A percentile compares a stretch with the other conserved stretches of the same genome.
Evolutionary conservation across 2,888 invertebrate species (phyloP).

Genomic region (Thyatira batis): DNA sequence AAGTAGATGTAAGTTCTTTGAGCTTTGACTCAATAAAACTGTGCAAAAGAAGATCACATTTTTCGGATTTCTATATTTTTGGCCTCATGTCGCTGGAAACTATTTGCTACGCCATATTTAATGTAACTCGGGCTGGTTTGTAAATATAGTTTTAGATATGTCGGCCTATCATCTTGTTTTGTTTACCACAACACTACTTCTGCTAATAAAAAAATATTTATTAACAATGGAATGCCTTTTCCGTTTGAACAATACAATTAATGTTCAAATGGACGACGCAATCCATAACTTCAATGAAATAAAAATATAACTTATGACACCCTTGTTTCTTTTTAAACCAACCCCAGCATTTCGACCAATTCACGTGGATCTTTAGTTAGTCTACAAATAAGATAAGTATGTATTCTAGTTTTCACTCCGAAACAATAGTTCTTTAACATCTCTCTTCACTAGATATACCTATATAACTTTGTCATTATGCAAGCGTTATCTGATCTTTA

Average conservation of each 20-base stretch:
- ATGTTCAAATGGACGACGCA: constrained; percentile 76
- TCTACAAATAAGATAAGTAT: no score
- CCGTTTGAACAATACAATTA: constrained; percentile 62
- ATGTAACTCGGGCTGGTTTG: constrained; percentile 53
- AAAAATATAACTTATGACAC: constrained; percentile 30
- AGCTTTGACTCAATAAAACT: background rate
- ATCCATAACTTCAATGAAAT: constrained; percentile 65
- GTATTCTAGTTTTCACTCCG: no score
- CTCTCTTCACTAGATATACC: no score
- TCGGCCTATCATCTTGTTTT: constrained; percentile 46
- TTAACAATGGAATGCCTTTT: constrained; percentile 78
- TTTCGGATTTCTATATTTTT: constrained; percentile 5
- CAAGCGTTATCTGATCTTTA: no score
- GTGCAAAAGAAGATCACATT: background rate
- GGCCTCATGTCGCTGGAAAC: constrained; percentile 22
- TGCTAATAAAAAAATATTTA: constrained; percentile 63
- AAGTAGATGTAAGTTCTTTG: constrained; percentile 56
- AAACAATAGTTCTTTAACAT: no score
- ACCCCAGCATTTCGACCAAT: no score
- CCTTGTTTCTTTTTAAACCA: constrained; percentile 22
- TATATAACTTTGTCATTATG: no score
- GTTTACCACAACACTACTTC: constrained; percentile 50
- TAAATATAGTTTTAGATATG: constrained; percentile 64
- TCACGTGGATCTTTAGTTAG: no score
- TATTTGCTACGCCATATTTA: constrained; percentile 52